Percentiles rank a stretch among this genome's conserved stretches.
Conservation (phyloP, 35 echinoderm and acorn worm species). For the Lytechinus pictus region DNA sequence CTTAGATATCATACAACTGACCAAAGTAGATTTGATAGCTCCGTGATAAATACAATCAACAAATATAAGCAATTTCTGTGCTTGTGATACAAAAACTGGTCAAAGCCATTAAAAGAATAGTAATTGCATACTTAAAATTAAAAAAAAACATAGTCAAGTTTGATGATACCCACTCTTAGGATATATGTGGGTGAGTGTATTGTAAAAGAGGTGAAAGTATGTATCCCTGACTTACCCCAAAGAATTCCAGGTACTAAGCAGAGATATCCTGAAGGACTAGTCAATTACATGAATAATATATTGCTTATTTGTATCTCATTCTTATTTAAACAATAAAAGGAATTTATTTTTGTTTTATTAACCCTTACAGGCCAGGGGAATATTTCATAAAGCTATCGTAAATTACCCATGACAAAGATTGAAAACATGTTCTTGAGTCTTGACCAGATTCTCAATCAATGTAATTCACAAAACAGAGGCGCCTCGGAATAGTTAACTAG, state of each 20-base stretch:
- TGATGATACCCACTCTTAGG: neutral
- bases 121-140: neutral
- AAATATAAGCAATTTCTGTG: neutral
- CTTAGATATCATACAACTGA: neutral
- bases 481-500: no score
- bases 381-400: no score
- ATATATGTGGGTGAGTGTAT: neutral
- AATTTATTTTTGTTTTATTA: neutral
- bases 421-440: no score
- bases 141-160: neutral
- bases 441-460: no score
- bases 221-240: constrained; percentile 32
- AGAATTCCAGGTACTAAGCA: constrained; percentile 32
- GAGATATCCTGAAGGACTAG: constrained; percentile 40
- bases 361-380: no score
- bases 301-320: neutral
- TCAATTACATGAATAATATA: constrained; percentile 16
- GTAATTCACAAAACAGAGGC: no score
- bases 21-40: neutral
- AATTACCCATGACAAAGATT: no score
- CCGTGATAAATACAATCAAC: neutral
- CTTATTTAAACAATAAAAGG: neutral
- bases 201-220: neutral
- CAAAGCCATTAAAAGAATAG: neutral
- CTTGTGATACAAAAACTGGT: neutral